Evolutionary conservation across 35 echinoderm and acorn worm species (phyloP), one percentile per base, ranked within the genome.

Genomic region (Heliocidaris erythrogramma): DNA sequence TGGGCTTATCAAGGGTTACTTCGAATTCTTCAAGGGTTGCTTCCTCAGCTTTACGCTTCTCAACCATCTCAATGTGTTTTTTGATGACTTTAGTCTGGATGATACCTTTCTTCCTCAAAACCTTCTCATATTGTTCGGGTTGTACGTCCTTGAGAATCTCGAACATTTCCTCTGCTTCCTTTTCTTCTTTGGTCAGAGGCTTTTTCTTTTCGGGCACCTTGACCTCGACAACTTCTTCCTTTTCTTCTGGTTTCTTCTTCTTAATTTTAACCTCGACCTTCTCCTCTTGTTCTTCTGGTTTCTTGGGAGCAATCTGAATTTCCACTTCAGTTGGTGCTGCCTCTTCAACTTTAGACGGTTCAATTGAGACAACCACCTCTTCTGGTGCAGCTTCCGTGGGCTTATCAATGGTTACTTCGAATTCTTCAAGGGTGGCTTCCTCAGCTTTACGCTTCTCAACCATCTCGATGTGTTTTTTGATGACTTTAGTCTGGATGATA

Each of bases 11-110:
- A 24, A 24, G 85, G 35, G 18, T 21, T 48, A 86, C 13, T 48
- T 86, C 71, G 6, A 48, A 29, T 85, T 94, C 94, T 9, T 85
- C 94, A 9, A 92, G 24, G 31, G 90, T 49, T n/a, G 90, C 94
- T 31, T 97, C 94, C 32, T 97, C 88, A 14, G 92, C 93, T 48
- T 97, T 97, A 49, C 56, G 92, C 31, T 95, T 29, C 48, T 95
- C 93, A n/a, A 97, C 95, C 86, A 90, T 97, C 21, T 94, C 53
- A 13, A 97, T 86, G 85, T 95, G 94, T 53, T 97, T 42, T 35
- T 90, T 87, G 85, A 92, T 92, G 90, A 92, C 17, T 24, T 92
- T 92, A 27, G 24, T 48, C 42, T 92, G 90, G 2, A 49, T 92
- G 7, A 92, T n/a, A 92, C 90, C 90, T 47, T 92, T 92, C 48